A percentile compares a stretch with the other conserved stretches of the same genome.
Conservation (phyloP, 2,888 invertebrate species). For the Serripes groenlandicus region DNA sequence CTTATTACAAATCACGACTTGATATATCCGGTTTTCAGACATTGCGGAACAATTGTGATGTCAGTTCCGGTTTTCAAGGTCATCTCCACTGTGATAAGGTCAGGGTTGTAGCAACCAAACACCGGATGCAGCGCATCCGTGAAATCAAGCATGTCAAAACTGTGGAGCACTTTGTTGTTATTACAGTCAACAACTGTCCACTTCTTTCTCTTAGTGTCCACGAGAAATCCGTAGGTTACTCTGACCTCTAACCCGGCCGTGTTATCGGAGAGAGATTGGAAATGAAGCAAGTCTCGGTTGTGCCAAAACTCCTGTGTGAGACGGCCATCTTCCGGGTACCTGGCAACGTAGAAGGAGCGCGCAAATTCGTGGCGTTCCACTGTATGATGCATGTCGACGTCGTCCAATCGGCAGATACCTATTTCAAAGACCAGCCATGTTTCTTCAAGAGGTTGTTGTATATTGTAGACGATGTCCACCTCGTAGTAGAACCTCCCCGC, state of each 20-base stretch:
- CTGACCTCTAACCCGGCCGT: constrained; percentile 65
- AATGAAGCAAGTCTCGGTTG: constrained; percentile 70
- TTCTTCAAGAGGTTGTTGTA: constrained; percentile 72
- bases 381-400: constrained; percentile 73
- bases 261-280: constrained; percentile 69
- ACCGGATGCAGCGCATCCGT: constrained; percentile 70
- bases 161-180: constrained; percentile 68
- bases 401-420: constrained; percentile 70
- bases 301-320: constrained; percentile 75
- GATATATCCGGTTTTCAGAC: constrained; percentile 58
- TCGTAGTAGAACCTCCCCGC: constrained; percentile 71
- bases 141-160: constrained; percentile 68
- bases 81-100: constrained; percentile 74
- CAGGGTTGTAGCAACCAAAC: constrained; percentile 74
- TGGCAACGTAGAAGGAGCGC: constrained; percentile 72
- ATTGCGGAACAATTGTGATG: constrained; percentile 69
- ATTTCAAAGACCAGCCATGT: constrained; percentile 75
- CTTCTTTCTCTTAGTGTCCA: constrained; percentile 68
- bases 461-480: constrained; percentile 70
- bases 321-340: constrained; percentile 73
- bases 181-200: constrained; percentile 71
- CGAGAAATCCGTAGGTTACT: constrained; percentile 70
- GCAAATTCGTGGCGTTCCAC: constrained; percentile 73
- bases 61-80: constrained; percentile 72
- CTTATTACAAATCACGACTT: no score